phyloP scores from a whole-genome alignment of 2,113 vertebrate species.

The Rhinogobius similis region DNA sequence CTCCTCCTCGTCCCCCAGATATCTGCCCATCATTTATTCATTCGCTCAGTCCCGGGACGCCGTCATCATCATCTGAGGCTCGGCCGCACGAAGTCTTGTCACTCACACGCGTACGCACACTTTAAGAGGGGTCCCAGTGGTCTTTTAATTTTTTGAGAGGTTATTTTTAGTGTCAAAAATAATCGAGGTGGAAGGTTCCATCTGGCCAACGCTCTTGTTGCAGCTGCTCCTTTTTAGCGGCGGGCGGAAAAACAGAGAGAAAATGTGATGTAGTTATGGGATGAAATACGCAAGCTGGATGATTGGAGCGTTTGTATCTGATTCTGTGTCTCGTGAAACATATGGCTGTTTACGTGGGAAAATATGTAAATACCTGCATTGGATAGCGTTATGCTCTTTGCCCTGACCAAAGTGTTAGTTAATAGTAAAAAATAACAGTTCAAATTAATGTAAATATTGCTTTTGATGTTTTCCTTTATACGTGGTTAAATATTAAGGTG shows the following conservation, averaged over 20 bases:
- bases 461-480: too few species aligned
- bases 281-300: constrained; percentile 41
- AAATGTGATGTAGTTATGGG: constrained; percentile 36
- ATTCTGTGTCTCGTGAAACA: constrained; percentile 1
- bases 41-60: constrained; percentile 54
- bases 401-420: too few species aligned
- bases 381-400: too few species aligned
- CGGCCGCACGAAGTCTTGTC: constrained; percentile 53
- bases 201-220: constrained; percentile 80
- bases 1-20: constrained; percentile 51
- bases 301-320: constrained; percentile 16
- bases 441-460: too few species aligned
- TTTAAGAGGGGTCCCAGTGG: constrained; percentile 73
- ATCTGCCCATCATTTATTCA: constrained; percentile 77
- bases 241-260: constrained; percentile 36
- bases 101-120: constrained; percentile 55
- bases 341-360: background rate
- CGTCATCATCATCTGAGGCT: constrained; percentile 59
- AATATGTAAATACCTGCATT: background rate
- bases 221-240: constrained; percentile 81
- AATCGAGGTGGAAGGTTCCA: constrained; percentile 86
- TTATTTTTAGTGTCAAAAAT: constrained; percentile 81
- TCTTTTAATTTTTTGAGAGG: constrained; percentile 81
- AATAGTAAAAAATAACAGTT: too few species aligned
- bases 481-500: too few species aligned